These are phyloP conservation scores for Thaumatotibia leucotreta DNA, from an alignment of 1,140 invertebrate genomes.

Conservation along the genomic window DNA sequence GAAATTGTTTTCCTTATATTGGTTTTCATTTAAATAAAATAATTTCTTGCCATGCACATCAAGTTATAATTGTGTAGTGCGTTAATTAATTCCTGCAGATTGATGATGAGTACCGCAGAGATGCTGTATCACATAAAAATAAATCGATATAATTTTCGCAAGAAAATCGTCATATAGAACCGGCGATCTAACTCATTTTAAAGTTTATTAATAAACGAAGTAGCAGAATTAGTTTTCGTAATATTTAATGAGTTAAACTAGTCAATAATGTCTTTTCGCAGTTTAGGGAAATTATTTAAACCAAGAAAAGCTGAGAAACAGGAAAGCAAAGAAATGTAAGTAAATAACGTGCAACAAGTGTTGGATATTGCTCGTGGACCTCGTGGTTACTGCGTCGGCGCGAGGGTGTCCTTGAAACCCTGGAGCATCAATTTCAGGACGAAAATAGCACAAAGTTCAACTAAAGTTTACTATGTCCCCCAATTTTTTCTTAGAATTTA, in stretches of 20 bases:
- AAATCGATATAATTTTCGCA: background rate
- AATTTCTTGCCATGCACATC: background rate
- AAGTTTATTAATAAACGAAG: background rate
- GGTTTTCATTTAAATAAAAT: background rate
- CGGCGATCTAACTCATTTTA: background rate
- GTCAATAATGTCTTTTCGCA: conserved; percentile 4
- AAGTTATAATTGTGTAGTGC: background rate
- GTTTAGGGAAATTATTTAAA: conserved; percentile 5
- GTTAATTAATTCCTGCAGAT: background rate
- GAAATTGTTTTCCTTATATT: background rate
- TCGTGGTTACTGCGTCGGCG: background rate
- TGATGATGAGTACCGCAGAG: background rate
- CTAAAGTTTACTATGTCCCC: background rate
- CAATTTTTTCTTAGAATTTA: background rate
- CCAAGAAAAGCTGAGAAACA: background rate
- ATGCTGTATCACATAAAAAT: background rate
- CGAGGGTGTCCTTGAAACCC: background rate
- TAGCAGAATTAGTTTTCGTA: background rate
- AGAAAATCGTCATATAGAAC: background rate
- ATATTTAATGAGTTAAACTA: background rate
- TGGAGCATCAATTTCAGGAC: background rate
- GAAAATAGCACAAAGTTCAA: background rate
- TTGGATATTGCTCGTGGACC: no score
- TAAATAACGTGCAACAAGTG: background rate
- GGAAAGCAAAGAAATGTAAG: conserved; percentile 7